Conservation (phyloP, 2,888 invertebrate genomes). For the Acleris laterana region DNA sequence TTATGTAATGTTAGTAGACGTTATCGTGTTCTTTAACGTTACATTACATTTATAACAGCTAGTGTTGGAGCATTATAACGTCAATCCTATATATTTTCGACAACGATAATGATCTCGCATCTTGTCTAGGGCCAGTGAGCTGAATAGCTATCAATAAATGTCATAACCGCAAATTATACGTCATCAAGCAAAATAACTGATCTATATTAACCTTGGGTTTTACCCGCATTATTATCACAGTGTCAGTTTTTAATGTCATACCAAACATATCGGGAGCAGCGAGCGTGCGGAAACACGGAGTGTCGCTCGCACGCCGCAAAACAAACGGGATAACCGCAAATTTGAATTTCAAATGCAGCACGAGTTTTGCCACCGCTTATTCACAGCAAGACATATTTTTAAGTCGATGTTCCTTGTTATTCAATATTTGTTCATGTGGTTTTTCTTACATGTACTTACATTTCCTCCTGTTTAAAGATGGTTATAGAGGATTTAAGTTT, state of each 20-base stretch:
- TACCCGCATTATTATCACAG: constrained; percentile 24
- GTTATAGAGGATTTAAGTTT: too few species aligned
- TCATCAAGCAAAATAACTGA: too few species aligned
- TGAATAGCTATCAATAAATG: too few species aligned
- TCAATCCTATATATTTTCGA: too few species aligned
- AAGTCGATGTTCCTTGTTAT: constrained; percentile 22
- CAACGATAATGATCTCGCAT: too few species aligned
- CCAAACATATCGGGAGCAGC: constrained; percentile 34
- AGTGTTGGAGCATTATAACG: too few species aligned
- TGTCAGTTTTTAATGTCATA: constrained; percentile 31
- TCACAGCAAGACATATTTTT: constrained; percentile 26
- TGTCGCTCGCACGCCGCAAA: constrained; percentile 41
- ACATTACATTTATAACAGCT: too few species aligned
- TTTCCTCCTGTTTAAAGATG: not conserved
- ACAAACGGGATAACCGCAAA: constrained; percentile 46
- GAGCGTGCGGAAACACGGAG: constrained; percentile 30
- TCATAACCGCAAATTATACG: too few species aligned
- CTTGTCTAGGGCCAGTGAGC: too few species aligned
- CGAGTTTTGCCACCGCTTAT: constrained; percentile 35
- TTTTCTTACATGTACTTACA: not conserved
- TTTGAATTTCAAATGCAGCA: constrained; percentile 51
- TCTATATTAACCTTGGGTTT: not conserved
- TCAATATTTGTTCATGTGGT: constrained; percentile 6
- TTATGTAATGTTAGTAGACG: too few species aligned
- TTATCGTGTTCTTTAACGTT: too few species aligned